Evolutionary conservation across 2,888 invertebrate genomes (phyloP).

Genomic region (Pollenia angustigena): DNA sequence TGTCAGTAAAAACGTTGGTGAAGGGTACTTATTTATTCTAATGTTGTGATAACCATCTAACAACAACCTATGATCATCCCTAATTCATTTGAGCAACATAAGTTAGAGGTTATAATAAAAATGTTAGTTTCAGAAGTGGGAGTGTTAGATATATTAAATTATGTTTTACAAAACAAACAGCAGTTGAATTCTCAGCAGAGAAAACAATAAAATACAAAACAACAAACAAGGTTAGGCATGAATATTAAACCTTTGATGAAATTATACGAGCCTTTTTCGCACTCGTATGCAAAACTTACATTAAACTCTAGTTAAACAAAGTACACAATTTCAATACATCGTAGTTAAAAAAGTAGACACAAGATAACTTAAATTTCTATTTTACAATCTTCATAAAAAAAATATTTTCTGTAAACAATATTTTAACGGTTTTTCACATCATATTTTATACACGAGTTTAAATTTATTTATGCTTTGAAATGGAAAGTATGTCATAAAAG

Average conservation of each 20-base stretch:
- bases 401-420: too few relatives aligned
- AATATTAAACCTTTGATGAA: conserved; percentile 15
- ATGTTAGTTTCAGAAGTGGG: conserved; percentile 2
- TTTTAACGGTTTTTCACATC: neutral
- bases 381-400: too few relatives aligned
- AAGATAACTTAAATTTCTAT: too few relatives aligned
- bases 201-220: conserved; percentile 19
- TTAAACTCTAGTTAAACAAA: neutral
- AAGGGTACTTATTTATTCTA: too few relatives aligned
- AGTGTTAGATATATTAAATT: conserved; percentile 34
- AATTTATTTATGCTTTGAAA: neutral
- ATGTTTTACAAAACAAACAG: conserved; percentile 14
- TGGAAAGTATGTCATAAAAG: neutral
- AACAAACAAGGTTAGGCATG: conserved; percentile 37
- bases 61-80: neutral
- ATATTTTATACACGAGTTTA: neutral
- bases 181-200: neutral
- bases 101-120: neutral
- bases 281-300: neutral
- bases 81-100: neutral
- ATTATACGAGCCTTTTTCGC: neutral
- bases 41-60: neutral
- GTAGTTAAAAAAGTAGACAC: neutral
- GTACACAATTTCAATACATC: neutral
- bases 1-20: too few relatives aligned